A percentile compares a stretch with the other conserved stretches of the same genome.
phyloP scores from a whole-genome alignment of 2,113 vertebrate genomes.

The Brachionichthys hirsutus region DNA sequence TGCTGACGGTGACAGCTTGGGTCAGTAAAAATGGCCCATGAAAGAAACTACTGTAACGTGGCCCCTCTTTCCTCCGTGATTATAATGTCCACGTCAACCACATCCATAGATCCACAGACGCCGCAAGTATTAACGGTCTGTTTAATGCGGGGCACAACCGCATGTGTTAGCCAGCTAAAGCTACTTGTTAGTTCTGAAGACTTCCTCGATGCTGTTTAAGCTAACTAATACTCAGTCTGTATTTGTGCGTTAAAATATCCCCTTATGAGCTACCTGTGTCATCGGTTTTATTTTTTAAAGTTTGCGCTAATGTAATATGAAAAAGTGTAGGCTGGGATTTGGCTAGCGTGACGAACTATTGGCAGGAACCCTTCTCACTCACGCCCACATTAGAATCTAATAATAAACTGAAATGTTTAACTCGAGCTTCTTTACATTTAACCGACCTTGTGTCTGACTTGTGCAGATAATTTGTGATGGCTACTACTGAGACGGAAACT shows the following conservation, averaged over 20 bases:
- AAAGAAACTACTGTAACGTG: conserved; percentile 11
- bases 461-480: conserved; percentile 73
- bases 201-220: neutral
- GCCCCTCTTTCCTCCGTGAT: rapidly evolving
- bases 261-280: neutral
- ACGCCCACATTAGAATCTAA: neutral
- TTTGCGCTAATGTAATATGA: neutral
- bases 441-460: neutral
- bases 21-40: conserved; percentile 38
- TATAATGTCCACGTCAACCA: neutral
- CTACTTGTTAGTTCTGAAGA: conserved; percentile 7
- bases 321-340: neutral
- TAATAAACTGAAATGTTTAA: neutral
- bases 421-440: too few species aligned
- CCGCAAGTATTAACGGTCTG: too few species aligned
- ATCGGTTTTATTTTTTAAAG: neutral
- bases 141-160: conserved; percentile 9
- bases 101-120: neutral
- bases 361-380: conserved; percentile 9
- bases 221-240: neutral
- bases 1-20: conserved; percentile 62
- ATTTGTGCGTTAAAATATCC: neutral
- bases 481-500: conserved; percentile 85
- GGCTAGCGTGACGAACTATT: conserved; percentile 41
- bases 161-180: conserved; percentile 55